Percentiles rank a stretch among this genome's conserved stretches.
These are phyloP conservation scores for Choloepus hoffmanni DNA, from an alignment of 2,113 vertebrate species.

Conservation along the genomic window DNA sequence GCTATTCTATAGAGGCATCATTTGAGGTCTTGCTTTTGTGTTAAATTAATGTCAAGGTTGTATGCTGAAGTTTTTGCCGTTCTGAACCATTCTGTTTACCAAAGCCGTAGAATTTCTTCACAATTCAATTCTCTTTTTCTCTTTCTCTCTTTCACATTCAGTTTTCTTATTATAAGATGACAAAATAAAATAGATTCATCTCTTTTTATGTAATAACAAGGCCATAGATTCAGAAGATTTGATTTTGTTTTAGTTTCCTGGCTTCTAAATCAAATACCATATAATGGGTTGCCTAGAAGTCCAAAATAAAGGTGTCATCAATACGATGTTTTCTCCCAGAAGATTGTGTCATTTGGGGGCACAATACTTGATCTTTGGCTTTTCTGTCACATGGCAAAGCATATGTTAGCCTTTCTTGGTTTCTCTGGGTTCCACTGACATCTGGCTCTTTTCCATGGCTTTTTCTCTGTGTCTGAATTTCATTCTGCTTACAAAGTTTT, in stretches of 20 bases:
- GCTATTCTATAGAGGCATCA: constrained; percentile 28
- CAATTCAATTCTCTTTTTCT: background rate
- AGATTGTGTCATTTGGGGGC: too few relatives aligned
- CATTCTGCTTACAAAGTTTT: too few relatives aligned
- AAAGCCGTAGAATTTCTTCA: background rate
- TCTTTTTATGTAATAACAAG: background rate
- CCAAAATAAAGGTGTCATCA: too few relatives aligned
- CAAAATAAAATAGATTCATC: background rate
- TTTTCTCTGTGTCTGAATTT: too few relatives aligned
- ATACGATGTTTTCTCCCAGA: too few relatives aligned
- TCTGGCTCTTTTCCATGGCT: too few relatives aligned
- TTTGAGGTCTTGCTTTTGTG: constrained; percentile 53
- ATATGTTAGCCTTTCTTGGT: too few relatives aligned
- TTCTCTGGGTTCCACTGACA: too few relatives aligned
- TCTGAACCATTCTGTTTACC: constrained; percentile 14
- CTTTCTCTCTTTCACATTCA: background rate
- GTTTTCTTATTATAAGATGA: background rate
- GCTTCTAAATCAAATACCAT: too few relatives aligned
- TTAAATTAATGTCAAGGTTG: constrained; percentile 60
- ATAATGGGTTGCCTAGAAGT: too few relatives aligned
- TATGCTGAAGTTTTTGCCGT: constrained; percentile 11
- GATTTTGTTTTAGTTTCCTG: background rate
- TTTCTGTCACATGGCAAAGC: too few relatives aligned
- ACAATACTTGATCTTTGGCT: too few relatives aligned
- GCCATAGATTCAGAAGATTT: background rate